Evolutionary conservation across 2,888 invertebrate species (phyloP).

Genomic region (Sicus ferrugineus): DNA sequence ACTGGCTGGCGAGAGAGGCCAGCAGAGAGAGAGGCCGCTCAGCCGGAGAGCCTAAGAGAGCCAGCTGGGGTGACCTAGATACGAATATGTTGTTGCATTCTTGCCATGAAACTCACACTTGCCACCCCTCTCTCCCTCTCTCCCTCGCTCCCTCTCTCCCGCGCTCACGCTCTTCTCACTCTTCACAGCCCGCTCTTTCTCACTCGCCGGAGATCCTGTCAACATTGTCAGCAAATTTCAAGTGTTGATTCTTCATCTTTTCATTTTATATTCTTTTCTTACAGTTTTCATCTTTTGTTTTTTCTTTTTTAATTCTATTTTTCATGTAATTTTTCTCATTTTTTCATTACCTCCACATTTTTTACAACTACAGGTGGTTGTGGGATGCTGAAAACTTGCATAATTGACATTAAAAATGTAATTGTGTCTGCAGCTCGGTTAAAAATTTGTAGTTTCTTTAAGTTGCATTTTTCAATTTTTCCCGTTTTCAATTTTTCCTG

Average conservation of each 20-base stretch:
- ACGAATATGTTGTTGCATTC: not conserved
- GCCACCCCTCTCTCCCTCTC: not conserved
- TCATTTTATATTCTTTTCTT: not conserved
- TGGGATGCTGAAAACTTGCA: not conserved
- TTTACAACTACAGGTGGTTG: not conserved
- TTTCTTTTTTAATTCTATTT: not conserved
- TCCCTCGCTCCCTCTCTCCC: not conserved
- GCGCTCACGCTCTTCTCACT: not conserved
- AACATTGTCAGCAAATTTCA: conserved; percentile 23
- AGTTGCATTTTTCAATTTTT: not conserved
- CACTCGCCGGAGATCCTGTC: not conserved
- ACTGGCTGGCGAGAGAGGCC: too few relatives aligned
- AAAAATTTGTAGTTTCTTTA: not conserved
- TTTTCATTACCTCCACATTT: not conserved
- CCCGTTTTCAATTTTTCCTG: not conserved
- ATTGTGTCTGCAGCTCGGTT: too few relatives aligned
- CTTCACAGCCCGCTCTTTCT: not conserved
- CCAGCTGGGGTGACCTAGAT: not conserved
- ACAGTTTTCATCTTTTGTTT: not conserved
- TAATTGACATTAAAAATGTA: conserved; percentile 4
- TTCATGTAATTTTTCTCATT: not conserved
- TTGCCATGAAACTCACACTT: not conserved
- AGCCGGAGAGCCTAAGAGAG: not conserved
- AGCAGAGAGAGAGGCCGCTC: too few relatives aligned
- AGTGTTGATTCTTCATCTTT: conserved; percentile 25